Percentiles rank a stretch among this genome's conserved stretches.
phyloP scores from a whole-genome alignment of 2,888 invertebrate genomes.

The Rutpela maculata region DNA sequence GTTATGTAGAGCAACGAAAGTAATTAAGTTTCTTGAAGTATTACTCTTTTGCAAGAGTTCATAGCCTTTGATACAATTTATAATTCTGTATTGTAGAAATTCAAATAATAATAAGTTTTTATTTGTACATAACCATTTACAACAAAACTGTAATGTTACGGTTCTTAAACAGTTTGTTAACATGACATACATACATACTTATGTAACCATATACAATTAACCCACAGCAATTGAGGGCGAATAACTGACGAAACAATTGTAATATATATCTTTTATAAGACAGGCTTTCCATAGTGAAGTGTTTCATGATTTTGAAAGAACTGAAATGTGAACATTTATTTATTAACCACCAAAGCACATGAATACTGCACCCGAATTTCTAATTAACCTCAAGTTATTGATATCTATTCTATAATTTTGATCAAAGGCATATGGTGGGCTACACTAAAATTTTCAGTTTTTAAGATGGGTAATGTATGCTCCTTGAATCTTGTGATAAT shows the following conservation, averaged over 20 bases:
- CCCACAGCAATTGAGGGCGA: constrained; percentile 15
- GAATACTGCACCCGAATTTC: too few species aligned
- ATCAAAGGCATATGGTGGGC: too few species aligned
- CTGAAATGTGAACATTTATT: too few species aligned
- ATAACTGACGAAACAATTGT: constrained; percentile 25
- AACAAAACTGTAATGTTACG: background rate
- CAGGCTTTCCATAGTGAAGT: too few species aligned
- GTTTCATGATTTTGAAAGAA: too few species aligned
- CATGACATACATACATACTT: constrained; percentile 14
- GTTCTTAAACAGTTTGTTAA: constrained; percentile 23
- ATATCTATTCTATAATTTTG: too few species aligned
- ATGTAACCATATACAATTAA: constrained; percentile 36
- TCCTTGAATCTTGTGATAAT: too few species aligned
- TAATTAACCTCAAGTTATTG: too few species aligned
- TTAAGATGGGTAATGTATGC: too few species aligned
- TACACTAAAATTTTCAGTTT: too few species aligned
- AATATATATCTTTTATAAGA: too few species aligned
- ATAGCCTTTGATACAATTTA: background rate
- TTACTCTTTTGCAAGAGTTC: background rate
- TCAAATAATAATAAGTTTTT: background rate
- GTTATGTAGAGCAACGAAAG: background rate
- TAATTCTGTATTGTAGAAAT: background rate
- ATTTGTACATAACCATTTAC: background rate
- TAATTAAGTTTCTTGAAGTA: background rate
- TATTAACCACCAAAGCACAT: too few species aligned